Evolutionary conservation across 1,140 invertebrate species (phyloP), one percentile per base, ranked within the genome.

Genomic region (Acromyrmex echinatior): DNA sequence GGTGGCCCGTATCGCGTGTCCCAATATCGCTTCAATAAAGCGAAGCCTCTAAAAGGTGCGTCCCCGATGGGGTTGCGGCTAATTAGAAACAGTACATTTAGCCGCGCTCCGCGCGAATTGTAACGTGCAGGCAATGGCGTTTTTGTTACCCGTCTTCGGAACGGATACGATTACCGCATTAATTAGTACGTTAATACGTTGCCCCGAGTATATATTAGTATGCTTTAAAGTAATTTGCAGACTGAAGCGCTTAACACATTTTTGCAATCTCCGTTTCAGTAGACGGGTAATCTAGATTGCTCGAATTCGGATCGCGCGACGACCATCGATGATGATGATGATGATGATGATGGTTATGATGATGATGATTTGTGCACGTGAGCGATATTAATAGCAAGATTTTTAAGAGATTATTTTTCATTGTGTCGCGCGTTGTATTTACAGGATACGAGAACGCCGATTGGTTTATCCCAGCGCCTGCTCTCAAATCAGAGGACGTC

Each of bases 381-480:
- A 2, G 10, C 5, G 10, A 60, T 58, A 85, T 84, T 65, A 63
- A 49, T 56, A 7, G 39, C 53, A 28, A 62, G 77, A 86, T 58
- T 53, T 60, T 78, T 31, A 25, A 60, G 25, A 18, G 3, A 53
- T 53, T 68, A 14, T 28, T 86, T n/a, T 66, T 58, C 1, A 66
- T 66, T 39, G 9, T 73, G 5, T 39, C 35, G 6, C 35, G 35
- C 7, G 6, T 39, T 39, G 35, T 70, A 35, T 79, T 91, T 86
- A 9, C 39, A 98, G 98, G 98, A 77, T 99, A 99, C 97, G 97
- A 98, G 94, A 98, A 99, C 96, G 92, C 97, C 94, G 98, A 99
- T 95, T 99, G 98, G 98, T 98, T 97, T 93, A 98, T 99, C 88
- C 98, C 98, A 58, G 97, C 98, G 63, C 98, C 98, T 74, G 97